Conservation (phyloP, 2,888 invertebrate genomes). For the Eilema depressum region DNA sequence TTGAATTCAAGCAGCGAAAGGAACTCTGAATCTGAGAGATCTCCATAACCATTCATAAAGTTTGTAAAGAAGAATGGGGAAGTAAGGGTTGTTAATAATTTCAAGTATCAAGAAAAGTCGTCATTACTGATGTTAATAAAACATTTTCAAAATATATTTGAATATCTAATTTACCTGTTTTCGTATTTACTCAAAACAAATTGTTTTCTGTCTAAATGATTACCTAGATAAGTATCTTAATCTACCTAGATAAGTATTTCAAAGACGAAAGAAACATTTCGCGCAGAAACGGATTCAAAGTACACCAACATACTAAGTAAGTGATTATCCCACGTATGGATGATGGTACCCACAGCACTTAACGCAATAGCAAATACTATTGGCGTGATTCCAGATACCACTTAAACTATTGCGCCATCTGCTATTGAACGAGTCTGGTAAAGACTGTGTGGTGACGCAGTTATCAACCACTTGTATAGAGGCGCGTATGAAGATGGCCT, state of each 20-base stretch:
- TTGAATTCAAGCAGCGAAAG: no score
- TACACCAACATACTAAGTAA: neutral
- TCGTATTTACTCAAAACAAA: no score
- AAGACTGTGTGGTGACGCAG: neutral
- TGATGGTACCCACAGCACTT: slow-evolving; percentile 3
- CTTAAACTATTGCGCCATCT: slow-evolving; percentile 8
- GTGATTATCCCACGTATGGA: neutral
- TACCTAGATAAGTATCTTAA: neutral
- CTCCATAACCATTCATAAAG: no score
- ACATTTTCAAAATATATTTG: no score
- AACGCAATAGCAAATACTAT: slow-evolving; percentile 3
- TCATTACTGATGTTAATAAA: no score
- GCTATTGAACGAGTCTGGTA: slow-evolving; percentile 11
- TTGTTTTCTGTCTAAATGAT: no score
- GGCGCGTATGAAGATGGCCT: neutral
- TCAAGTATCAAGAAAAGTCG: no score
- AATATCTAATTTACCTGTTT: no score
- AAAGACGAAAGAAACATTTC: neutral
- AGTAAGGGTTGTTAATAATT: no score
- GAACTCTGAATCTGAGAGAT: no score
- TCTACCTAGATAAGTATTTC: neutral
- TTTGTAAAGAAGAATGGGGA: no score
- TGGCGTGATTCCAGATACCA: slow-evolving; percentile 6
- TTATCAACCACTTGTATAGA: neutral
- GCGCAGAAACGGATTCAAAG: neutral